phyloP scores from a whole-genome alignment of 1,140 invertebrate genomes.

The Lethocerus indicus region DNA sequence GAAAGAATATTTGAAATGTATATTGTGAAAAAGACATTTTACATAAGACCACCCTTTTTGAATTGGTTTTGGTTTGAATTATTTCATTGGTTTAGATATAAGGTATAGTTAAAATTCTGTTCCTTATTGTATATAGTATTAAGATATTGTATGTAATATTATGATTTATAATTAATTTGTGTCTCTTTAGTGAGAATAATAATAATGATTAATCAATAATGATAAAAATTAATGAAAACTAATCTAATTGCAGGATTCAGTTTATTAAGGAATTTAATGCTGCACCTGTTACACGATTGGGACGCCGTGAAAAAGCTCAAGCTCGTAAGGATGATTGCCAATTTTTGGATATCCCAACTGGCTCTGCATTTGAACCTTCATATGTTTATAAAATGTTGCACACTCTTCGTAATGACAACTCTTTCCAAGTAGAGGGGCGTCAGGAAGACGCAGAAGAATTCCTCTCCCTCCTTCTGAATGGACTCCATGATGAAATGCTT shows the following conservation, averaged over 20 bases:
- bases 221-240: slow-evolving; percentile 8
- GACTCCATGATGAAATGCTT: slow-evolving; percentile 90
- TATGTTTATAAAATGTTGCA: slow-evolving; percentile 67
- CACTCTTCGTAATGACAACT: slow-evolving; percentile 48
- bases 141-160: too few relatives aligned
- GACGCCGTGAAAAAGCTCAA: slow-evolving; percentile 16
- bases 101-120: too few relatives aligned
- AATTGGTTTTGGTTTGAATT: too few relatives aligned
- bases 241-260: slow-evolving; percentile 31
- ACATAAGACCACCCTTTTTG: not conserved
- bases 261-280: slow-evolving; percentile 26
- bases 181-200: not conserved
- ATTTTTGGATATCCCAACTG: slow-evolving; percentile 21
- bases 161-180: too few relatives aligned
- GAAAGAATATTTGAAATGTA: too few relatives aligned
- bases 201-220: slow-evolving; percentile 10
- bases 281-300: slow-evolving; percentile 13
- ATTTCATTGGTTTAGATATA: too few relatives aligned
- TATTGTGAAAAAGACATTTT: too few relatives aligned
- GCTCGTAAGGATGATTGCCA: slow-evolving; percentile 8
- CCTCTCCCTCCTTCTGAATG: slow-evolving; percentile 77
- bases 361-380: slow-evolving; percentile 60
- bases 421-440: slow-evolving; percentile 49
- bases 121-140: too few relatives aligned
- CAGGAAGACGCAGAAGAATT: slow-evolving; percentile 95